These are phyloP conservation scores for Ciconia boyciana DNA, from an alignment of 2,113 vertebrate species.

Conservation along the genomic window DNA sequence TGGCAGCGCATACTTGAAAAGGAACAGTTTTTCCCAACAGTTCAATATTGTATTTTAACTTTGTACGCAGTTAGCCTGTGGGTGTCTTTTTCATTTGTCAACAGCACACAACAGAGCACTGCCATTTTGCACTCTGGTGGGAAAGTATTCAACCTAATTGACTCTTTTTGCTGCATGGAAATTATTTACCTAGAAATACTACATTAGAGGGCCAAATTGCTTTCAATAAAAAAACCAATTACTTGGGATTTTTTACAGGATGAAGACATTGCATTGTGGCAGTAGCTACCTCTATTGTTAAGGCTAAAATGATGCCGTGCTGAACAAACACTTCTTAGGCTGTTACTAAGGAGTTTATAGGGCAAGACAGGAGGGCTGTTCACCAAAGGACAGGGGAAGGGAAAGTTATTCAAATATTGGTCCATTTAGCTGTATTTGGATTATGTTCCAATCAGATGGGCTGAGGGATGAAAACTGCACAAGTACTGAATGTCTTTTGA, in stretches of 20 bases:
- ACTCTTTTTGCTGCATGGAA: slow-evolving; percentile 10
- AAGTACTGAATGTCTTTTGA: not conserved
- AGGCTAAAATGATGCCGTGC: not conserved
- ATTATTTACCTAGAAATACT: slow-evolving; percentile 17
- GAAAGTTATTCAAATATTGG: not conserved
- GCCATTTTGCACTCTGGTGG: not conserved
- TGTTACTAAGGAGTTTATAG: not conserved
- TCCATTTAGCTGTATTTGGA: not conserved
- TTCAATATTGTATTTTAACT: slow-evolving; percentile 53
- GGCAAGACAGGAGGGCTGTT: not conserved
- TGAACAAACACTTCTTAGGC: not conserved
- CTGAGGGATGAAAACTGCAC: not conserved
- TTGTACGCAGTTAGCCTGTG: slow-evolving; percentile 24
- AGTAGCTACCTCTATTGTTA: not conserved
- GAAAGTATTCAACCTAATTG: slow-evolving; percentile 42
- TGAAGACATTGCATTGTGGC: not conserved
- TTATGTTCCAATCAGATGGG: not conserved
- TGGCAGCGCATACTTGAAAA: slow-evolving; percentile 9
- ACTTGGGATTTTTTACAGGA: not conserved
- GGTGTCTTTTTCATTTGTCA: slow-evolving; percentile 55
- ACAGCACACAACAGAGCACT: not conserved
- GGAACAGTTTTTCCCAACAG: not conserved
- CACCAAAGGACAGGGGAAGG: not conserved
- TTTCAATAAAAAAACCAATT: not conserved
- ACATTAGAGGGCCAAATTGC: not conserved